These are phyloP conservation scores for Morone chrysops DNA, from an alignment of 2,113 vertebrate genomes.

Conservation along the genomic window DNA sequence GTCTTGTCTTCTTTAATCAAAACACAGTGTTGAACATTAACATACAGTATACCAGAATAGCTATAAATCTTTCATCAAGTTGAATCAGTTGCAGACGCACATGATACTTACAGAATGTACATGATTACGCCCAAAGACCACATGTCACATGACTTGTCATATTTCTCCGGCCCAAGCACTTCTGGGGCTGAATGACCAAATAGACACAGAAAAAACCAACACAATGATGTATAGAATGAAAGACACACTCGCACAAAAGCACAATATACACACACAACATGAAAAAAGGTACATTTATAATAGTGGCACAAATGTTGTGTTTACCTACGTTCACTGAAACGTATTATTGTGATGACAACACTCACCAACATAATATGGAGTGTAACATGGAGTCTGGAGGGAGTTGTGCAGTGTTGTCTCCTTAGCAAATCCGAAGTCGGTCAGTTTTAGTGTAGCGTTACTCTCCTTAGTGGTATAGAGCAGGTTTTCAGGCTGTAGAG, in stretches of 20 bases:
- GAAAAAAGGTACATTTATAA: background rate
- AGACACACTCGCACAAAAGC: background rate
- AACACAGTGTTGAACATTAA: background rate
- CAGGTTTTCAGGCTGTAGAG: constrained; percentile 90
- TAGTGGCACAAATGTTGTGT: background rate
- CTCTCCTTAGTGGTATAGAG: constrained; percentile 92
- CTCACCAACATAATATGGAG: constrained; percentile 80
- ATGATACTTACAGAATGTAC: constrained; percentile 95
- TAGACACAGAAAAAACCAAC: constrained; percentile 27
- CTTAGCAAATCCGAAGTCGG: constrained; percentile 96
- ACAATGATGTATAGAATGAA: constrained; percentile 12
- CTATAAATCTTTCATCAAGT: background rate
- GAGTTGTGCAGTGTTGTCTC: constrained; percentile 90
- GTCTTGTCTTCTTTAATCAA: background rate
- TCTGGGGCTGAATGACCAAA: constrained; percentile 89
- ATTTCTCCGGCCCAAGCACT: constrained; percentile 97
- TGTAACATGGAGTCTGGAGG: constrained; percentile 80
- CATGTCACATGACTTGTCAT: constrained; percentile 99
- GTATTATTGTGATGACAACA: background rate
- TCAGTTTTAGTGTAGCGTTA: constrained; percentile 91
- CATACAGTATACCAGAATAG: background rate
- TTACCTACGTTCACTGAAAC: background rate
- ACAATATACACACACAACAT: constrained; percentile 12
- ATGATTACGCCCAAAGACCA: constrained; percentile 99
- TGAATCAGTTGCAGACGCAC: background rate